Evolutionary conservation across 2,888 invertebrate genomes (phyloP).

Genomic region (Caenorhabditis doughertyi): DNA sequence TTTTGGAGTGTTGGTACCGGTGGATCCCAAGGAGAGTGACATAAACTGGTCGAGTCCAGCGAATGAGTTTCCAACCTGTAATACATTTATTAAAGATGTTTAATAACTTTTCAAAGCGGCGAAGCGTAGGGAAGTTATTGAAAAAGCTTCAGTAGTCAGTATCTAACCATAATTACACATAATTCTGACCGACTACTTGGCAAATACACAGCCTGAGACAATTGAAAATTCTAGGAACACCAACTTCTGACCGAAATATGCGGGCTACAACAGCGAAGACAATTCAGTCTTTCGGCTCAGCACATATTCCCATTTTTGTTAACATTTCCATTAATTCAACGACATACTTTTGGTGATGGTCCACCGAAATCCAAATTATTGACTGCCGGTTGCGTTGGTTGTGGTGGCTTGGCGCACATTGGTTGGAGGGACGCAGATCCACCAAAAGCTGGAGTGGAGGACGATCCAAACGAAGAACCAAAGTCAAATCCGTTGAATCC

Average conservation of each 20-base stretch:
- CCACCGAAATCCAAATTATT: conserved; percentile 16
- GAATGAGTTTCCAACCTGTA: conserved; percentile 59
- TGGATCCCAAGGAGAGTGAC: conserved; percentile 46
- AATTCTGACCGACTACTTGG: no score
- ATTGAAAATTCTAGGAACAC: no score
- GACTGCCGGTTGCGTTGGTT: conserved; percentile 11
- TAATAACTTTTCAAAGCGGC: not conserved
- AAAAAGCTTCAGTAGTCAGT: no score
- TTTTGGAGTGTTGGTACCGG: conserved; percentile 37
- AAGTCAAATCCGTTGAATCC: conserved; percentile 47
- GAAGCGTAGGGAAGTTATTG: no score
- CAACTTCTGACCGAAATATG: no score
- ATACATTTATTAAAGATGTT: not conserved
- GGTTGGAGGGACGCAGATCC: conserved; percentile 21
- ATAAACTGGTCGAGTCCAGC: conserved; percentile 60
- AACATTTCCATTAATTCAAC: no score
- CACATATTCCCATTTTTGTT: no score
- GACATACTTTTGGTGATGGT: conserved; percentile 35
- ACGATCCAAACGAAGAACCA: conserved; percentile 15
- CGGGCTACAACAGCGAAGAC: no score
- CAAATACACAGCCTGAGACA: no score
- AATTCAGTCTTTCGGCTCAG: no score
- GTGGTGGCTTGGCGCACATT: conserved; percentile 12
- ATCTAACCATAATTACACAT: no score
- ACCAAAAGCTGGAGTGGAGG: conserved; percentile 5